phyloP scores from a whole-genome alignment of 2,888 invertebrate genomes.

The Xylota sylvarum region DNA sequence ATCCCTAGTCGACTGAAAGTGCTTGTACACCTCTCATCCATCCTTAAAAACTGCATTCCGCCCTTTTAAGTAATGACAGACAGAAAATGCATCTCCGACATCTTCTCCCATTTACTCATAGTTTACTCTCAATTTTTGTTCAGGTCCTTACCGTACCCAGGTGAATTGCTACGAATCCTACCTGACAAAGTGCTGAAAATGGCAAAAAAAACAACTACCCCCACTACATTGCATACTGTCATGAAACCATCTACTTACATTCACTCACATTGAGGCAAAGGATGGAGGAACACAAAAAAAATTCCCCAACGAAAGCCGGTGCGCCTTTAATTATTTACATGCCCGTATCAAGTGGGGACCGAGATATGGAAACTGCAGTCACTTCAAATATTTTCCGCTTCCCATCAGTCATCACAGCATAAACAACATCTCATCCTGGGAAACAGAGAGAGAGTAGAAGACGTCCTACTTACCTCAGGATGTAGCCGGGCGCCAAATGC shows the following conservation, averaged over 20 bases:
- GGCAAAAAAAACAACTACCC: background rate
- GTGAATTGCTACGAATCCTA: background rate
- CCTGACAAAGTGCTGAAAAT: constrained; percentile 10
- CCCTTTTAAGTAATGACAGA: constrained; percentile 24
- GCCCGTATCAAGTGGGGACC: constrained; percentile 29
- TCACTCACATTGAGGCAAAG: background rate
- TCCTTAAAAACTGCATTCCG: background rate
- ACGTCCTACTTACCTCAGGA: constrained; percentile 20
- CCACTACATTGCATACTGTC: background rate
- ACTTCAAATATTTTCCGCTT: constrained; percentile 53
- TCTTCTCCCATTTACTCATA: background rate
- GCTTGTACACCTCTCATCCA: background rate
- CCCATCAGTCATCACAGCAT: constrained; percentile 26
- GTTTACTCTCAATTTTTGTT: background rate
- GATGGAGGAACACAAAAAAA: background rate
- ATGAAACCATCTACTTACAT: background rate
- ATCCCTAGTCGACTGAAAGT: background rate
- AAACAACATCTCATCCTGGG: constrained; percentile 19
- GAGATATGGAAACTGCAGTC: constrained; percentile 55
- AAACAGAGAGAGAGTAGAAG: background rate
- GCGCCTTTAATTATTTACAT: constrained; percentile 63
- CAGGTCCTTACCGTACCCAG: background rate
- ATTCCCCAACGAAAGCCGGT: background rate
- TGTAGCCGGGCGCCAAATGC: constrained; percentile 44
- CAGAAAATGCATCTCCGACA: background rate